Evolutionary conservation across 2,888 invertebrate genomes (phyloP), one percentile per base, ranked within the genome.

Genomic region (Platycheirus rosarum): DNA sequence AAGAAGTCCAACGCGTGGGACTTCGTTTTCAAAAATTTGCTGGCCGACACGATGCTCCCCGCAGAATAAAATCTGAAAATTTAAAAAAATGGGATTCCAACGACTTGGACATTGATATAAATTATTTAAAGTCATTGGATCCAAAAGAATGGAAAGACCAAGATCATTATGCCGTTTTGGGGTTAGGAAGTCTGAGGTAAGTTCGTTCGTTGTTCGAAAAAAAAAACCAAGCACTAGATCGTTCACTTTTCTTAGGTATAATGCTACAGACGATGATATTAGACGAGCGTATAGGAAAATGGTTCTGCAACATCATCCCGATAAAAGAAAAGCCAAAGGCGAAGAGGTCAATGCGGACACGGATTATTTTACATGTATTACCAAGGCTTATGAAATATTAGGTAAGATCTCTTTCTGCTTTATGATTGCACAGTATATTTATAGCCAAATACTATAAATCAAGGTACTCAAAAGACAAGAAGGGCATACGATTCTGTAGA

Each of bases 351-450:
- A 95, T 82, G 93, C 95, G 2, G 98, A 98, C 86, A 97, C 97
- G 87, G 99, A 99, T 91, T 99, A 99, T 91, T 99, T 99, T 90
- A 97, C 98, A 0, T 99, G 99, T 89, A 99, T 99, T 86, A 99
- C 98, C 0, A 97, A 97, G 92, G 98, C 98, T 6, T 98, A 97
- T 91, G 98, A 99, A 91, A 96, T 95, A 71, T 91, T 93, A 46
- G 97, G 98, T 26, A 95, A 93, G 73, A 73, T 16, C 42, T 5
- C 6, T 16, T 9, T 7, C 20, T 37, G 2, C 6, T 23, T 6
- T 23, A 23, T 23, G 1, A 0, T 5, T 14, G 13, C 0, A 1
- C 9, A 26, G 26, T 49, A 11, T 14, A 5, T 6, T 23, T 2
- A 26, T 9, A 49, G 29, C 14, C 8, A 3, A 49, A 29, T 8